Evolutionary conservation across 2,797 vertebrate genomes (phyloP).

Genomic region (Clarias fuscus): DNA sequence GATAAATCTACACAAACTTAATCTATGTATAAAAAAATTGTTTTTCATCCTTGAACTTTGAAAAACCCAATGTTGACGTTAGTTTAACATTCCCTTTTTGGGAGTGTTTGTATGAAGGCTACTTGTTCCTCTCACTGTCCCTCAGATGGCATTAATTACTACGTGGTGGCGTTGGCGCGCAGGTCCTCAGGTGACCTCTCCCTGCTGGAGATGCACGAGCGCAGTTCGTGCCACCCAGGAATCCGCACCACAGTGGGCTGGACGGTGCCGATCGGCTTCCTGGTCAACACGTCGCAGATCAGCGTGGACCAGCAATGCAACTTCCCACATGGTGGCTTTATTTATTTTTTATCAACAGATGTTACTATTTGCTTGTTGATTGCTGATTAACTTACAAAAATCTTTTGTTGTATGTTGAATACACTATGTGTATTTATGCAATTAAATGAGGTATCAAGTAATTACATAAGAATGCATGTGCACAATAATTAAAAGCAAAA

Average conservation of each 20-base stretch:
- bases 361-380: not conserved
- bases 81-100: not conserved
- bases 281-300: slow-evolving; percentile 83
- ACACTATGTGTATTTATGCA: not conserved
- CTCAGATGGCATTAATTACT: slow-evolving; percentile 75
- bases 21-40: too few relatives aligned
- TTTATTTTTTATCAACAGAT: not conserved
- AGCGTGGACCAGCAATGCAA: slow-evolving; percentile 80
- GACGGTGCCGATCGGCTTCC: slow-evolving; percentile 81
- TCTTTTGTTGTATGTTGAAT: not conserved
- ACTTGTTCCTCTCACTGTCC: not conserved
- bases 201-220: slow-evolving; percentile 82
- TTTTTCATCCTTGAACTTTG: not conserved
- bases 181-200: slow-evolving; percentile 78
- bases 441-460: not conserved
- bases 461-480: not conserved
- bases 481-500: not conserved
- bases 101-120: not conserved
- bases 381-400: not conserved
- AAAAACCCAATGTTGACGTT: not conserved
- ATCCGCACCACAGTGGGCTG: slow-evolving; percentile 82
- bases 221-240: slow-evolving; percentile 81
- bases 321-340: slow-evolving; percentile 74
- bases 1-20: not conserved
- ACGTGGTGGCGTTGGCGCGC: slow-evolving; percentile 78